phyloP scores from a whole-genome alignment of 2,888 invertebrate species.

The Acrobasis repandana region DNA sequence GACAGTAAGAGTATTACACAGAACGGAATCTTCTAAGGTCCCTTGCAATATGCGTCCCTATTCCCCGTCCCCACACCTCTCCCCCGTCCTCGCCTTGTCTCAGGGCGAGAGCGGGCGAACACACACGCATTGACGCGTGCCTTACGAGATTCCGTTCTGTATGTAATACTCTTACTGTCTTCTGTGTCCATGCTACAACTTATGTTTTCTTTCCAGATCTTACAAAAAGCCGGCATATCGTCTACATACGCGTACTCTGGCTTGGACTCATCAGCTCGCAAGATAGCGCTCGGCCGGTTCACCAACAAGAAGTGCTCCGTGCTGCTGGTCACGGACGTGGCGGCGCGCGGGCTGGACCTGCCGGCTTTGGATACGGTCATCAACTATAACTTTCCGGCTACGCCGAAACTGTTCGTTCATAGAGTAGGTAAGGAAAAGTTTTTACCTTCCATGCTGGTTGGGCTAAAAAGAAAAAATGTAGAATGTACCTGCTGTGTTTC shows the following conservation, averaged over 20 bases:
- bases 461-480: no score
- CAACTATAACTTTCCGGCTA: slow-evolving; percentile 98
- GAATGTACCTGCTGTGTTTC: no score
- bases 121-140: no score
- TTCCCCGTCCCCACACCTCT: no score
- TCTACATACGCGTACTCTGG: slow-evolving; percentile 97
- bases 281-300: slow-evolving; percentile 96
- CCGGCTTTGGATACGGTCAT: slow-evolving; percentile 97
- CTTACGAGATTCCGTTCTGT: no score
- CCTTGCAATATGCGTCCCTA: no score
- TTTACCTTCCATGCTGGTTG: no score
- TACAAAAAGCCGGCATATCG: slow-evolving; percentile 89
- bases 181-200: slow-evolving; percentile 25
- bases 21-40: no score
- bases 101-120: no score
- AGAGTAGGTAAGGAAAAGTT: slow-evolving; percentile 94
- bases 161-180: no score
- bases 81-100: no score
- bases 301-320: slow-evolving; percentile 90
- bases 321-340: slow-evolving; percentile 97
- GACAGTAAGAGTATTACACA: no score
- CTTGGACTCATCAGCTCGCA: slow-evolving; percentile 96
- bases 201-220: slow-evolving; percentile 77
- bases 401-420: slow-evolving; percentile 98
- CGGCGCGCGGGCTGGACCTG: slow-evolving; percentile 98